Evolutionary conservation across 2,797 vertebrate species (phyloP).

Genomic region (Chromis chromis): DNA sequence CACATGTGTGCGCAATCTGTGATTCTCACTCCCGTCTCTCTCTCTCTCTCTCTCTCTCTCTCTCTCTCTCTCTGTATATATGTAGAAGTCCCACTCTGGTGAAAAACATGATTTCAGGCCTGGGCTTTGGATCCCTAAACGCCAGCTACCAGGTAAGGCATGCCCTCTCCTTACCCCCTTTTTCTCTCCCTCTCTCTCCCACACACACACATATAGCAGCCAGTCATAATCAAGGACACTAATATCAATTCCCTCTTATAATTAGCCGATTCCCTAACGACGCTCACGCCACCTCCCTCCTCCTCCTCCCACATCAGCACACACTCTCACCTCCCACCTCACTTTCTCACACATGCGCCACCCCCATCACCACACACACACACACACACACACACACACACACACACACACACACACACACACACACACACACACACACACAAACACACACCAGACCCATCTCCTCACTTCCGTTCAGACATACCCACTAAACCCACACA

Average conservation of each 20-base stretch:
- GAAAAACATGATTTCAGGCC: slow-evolving; percentile 99
- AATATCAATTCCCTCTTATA: slow-evolving; percentile 88
- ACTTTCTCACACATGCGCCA: slow-evolving; percentile 53
- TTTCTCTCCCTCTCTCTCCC: not conserved
- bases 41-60: slow-evolving; percentile 11
- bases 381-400: too few relatives aligned
- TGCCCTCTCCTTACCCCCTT: not conserved
- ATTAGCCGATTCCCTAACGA: slow-evolving; percentile 87
- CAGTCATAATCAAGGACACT: slow-evolving; percentile 82
- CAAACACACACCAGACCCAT: slow-evolving; percentile 18
- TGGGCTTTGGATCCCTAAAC: slow-evolving; percentile 96
- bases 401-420: slow-evolving; percentile 12
- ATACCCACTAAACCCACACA: slow-evolving; percentile 27
- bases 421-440: too few relatives aligned
- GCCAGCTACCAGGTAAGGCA: slow-evolving; percentile 96
- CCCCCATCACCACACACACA: slow-evolving; percentile 15
- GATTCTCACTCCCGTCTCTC: slow-evolving; percentile 27
- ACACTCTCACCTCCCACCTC: slow-evolving; percentile 71
- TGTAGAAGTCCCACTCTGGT: slow-evolving; percentile 97
- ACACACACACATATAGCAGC: slow-evolving; percentile 42
- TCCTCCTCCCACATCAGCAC: slow-evolving; percentile 59
- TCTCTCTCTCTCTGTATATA: slow-evolving; percentile 17
- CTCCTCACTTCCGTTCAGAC: not conserved
- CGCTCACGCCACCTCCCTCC: slow-evolving; percentile 58
- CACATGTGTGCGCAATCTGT: slow-evolving; percentile 66